Evolutionary conservation across 2,113 vertebrate genomes (phyloP).

Genomic region (Halcyon malimbica): DNA sequence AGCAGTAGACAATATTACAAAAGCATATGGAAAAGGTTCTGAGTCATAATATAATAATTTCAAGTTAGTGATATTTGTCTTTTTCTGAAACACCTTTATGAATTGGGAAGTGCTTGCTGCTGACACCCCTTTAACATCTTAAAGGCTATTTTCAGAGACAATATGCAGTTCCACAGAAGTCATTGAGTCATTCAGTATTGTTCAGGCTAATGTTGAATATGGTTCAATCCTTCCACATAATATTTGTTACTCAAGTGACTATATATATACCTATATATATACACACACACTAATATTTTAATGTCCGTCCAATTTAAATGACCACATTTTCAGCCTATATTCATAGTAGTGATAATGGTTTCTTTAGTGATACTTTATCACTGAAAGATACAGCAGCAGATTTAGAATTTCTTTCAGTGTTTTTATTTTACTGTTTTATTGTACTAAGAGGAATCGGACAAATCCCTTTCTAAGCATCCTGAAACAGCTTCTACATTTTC

Average conservation of each 20-base stretch:
- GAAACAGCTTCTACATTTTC: not conserved
- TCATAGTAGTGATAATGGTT: not conserved
- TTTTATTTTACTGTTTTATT: not conserved
- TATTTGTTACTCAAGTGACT: not conserved
- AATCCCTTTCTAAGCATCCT: not conserved
- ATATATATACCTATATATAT: not conserved
- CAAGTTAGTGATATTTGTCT: not conserved
- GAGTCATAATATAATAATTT: not conserved
- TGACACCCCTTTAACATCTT: not conserved
- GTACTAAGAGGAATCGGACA: not conserved
- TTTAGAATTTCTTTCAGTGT: not conserved
- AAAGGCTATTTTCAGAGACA: not conserved
- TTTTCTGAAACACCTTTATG: not conserved
- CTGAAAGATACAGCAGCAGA: not conserved
- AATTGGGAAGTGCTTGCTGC: not conserved
- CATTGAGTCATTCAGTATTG: not conserved
- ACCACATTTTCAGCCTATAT: not conserved
- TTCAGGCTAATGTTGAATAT: not conserved
- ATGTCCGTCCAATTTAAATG: not conserved
- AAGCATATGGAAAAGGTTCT: not conserved
- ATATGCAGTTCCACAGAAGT: not conserved
- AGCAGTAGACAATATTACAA: not conserved
- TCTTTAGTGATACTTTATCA: not conserved
- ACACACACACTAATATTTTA: rapidly evolving
- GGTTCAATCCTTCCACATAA: not conserved